These are phyloP conservation scores for Thalassarche chlororhynchos DNA, from an alignment of 2,113 vertebrate species.

Conservation along the genomic window DNA sequence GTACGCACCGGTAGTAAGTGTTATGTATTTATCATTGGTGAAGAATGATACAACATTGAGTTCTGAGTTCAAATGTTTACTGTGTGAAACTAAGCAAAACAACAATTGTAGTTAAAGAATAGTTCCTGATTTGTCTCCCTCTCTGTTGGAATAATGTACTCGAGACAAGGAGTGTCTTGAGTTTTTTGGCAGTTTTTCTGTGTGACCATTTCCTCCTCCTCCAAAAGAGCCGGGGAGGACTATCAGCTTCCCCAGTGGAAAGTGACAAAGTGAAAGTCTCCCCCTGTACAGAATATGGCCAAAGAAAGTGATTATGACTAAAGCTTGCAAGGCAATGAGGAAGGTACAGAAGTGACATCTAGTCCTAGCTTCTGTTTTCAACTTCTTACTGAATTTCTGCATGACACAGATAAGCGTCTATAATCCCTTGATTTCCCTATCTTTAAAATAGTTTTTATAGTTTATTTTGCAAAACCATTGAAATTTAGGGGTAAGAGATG, in stretches of 20 bases:
- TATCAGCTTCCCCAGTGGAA: neutral
- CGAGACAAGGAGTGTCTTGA: neutral
- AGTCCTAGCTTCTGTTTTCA: neutral
- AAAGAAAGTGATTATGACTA: neutral
- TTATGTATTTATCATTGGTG: neutral
- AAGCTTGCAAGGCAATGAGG: neutral
- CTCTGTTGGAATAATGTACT: neutral
- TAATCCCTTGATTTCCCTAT: neutral
- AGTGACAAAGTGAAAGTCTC: neutral
- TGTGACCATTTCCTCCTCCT: neutral
- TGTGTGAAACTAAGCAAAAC: neutral
- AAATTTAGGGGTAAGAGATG: neutral
- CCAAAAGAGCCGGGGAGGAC: neutral
- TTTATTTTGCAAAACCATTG: neutral
- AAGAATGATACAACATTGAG: neutral
- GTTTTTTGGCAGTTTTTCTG: neutral
- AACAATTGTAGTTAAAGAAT: neutral
- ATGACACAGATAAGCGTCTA: neutral
- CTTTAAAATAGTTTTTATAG: neutral
- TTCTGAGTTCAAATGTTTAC: neutral
- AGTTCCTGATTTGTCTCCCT: neutral
- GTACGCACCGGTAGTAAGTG: neutral
- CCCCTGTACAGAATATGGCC: neutral
- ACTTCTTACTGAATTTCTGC: neutral
- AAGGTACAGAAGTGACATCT: neutral